These are phyloP conservation scores for Allenopithecus nigroviridis DNA, from an alignment of 2,797 vertebrate genomes.

Conservation along the genomic window DNA sequence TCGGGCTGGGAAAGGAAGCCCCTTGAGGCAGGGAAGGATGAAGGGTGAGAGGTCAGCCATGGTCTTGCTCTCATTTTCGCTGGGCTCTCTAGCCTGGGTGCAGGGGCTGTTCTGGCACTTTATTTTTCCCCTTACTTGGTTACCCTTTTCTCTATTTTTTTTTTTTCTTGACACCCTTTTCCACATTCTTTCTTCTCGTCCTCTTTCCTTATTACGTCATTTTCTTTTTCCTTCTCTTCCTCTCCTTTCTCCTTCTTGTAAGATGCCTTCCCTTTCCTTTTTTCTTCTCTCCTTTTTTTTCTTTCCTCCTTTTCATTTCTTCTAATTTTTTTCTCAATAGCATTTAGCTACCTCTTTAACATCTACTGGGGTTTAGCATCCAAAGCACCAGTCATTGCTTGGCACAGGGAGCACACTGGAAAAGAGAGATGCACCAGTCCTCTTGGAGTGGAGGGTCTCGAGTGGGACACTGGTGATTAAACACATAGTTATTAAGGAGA, in stretches of 20 bases:
- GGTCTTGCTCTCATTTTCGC: accelerated
- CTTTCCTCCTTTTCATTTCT: neutral
- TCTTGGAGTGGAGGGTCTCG: neutral
- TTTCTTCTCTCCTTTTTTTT: neutral
- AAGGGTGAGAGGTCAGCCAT: neutral
- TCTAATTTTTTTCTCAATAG: neutral
- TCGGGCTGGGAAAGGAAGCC: neutral
- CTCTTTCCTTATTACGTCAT: neutral
- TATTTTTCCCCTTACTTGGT: neutral
- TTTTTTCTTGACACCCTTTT: neutral
- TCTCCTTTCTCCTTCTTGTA: neutral
- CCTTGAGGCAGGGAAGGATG: accelerated
- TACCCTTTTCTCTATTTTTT: neutral
- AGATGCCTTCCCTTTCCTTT: neutral
- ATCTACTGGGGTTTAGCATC: neutral
- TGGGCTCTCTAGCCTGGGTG: neutral
- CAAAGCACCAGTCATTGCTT: neutral
- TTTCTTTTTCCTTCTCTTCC: neutral
- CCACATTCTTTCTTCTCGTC: neutral
- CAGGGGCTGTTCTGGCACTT: accelerated
- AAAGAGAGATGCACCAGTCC: neutral
- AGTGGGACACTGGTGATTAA: neutral
- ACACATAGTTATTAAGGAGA: neutral
- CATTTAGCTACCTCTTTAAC: neutral
- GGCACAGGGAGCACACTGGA: neutral